Base-by-base conservation (phyloP, 2,888 invertebrate genomes). In the Macaria liturata region DNA sequence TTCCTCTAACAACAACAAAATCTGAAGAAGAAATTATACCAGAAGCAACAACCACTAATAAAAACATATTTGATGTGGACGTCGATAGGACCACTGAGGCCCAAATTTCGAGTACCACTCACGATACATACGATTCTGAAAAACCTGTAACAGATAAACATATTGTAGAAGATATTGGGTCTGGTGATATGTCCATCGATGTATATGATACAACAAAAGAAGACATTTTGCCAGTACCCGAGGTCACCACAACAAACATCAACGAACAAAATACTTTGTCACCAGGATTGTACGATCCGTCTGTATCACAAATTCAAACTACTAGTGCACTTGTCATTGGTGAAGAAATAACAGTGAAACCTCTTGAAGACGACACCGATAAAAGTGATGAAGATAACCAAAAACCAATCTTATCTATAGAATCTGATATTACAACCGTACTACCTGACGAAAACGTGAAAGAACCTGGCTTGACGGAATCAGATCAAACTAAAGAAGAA, bases 131-230 rank as follows among this genome's bases (percentile, higher is more conserved):
- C 42, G 64, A 69, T 40, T 56, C 57, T 30, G 59, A 60, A 8
- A 49, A 61, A 44, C 47, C 59, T 45, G 55, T 61, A 34, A 67
- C 65, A 32, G 57, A 61, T 9, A 53, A 54, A 59, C 6, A 49
- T 58, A 46, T 52, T 49, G 40, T 56, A 54, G 57, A 64, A 49
- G 58, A 64, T 48, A 54, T 62, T 64, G 59, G 66, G 34, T 63
- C 65, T 54, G 58, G 64, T 50, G 72, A 72, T 47, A 3, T 30
- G 47, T 61, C 61, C 44, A 61, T 65, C 55, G 62, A 65, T 43
- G 64, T 53, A 1, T 20, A 20, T 20, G 20, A 20, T 20, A 20
- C 20, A 20, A 20, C 20, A 20, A 20, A 20, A 20, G 20, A 20
- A 20, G 20, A 20, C 20, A 20, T 20, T 20, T 20, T 49, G 50